Evolutionary conservation across 2,113 vertebrate genomes (phyloP).

Genomic region (Lepisosteus osseus): DNA sequence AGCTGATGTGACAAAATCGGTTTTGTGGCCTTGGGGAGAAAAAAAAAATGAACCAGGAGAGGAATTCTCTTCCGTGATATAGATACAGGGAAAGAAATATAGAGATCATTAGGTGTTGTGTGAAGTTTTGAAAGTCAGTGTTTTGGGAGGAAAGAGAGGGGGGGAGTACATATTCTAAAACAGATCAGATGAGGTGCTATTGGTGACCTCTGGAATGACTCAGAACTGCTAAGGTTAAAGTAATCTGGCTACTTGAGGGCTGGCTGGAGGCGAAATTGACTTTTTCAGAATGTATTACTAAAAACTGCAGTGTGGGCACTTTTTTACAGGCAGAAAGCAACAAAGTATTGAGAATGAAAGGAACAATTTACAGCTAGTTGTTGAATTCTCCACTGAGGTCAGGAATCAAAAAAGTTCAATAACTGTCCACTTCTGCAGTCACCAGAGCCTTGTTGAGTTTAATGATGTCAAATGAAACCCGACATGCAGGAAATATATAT

Average conservation of each 20-base stretch:
- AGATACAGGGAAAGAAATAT: too few relatives aligned
- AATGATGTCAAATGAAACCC: slow-evolving; percentile 29
- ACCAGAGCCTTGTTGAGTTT: slow-evolving; percentile 26
- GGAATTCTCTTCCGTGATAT: too few relatives aligned
- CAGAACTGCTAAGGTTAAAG: slow-evolving; percentile 32
- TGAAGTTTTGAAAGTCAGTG: too few relatives aligned
- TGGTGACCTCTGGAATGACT: slow-evolving; percentile 37
- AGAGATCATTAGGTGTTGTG: too few relatives aligned
- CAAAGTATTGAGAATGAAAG: slow-evolving; percentile 41
- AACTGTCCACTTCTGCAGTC: slow-evolving; percentile 28
- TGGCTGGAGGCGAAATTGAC: slow-evolving; percentile 58
- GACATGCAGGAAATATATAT: slow-evolving; percentile 21
- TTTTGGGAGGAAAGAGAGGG: too few relatives aligned
- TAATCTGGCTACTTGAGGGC: slow-evolving; percentile 34
- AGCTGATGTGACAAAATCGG: too few relatives aligned
- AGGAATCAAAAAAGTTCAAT: slow-evolving; percentile 41
- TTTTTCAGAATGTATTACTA: slow-evolving; percentile 49
- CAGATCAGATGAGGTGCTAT: not conserved
- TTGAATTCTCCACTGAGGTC: slow-evolving; percentile 40
- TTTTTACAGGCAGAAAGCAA: slow-evolving; percentile 43
- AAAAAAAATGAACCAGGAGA: too few relatives aligned
- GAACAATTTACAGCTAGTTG: slow-evolving; percentile 41
- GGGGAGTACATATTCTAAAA: too few relatives aligned
- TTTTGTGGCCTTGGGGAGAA: too few relatives aligned
- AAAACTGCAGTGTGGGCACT: slow-evolving; percentile 50